Evolutionary conservation across 2,113 vertebrate species (phyloP).

Genomic region (Thunnus maccoyii): DNA sequence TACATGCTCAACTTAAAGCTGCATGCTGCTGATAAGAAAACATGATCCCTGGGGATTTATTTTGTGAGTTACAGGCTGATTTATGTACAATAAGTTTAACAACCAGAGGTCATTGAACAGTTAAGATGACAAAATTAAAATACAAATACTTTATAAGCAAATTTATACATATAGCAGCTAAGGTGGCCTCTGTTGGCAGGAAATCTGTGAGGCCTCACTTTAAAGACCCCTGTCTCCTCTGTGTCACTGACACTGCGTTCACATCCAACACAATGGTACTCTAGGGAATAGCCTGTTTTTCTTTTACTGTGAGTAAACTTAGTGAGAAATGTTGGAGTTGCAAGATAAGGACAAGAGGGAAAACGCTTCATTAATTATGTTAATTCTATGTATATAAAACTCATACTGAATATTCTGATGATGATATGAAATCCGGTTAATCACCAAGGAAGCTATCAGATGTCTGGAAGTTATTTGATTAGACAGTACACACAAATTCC

Average conservation of each 20-base stretch:
- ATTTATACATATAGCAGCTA: background rate
- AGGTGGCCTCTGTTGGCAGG: background rate
- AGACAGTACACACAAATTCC: too few relatives aligned
- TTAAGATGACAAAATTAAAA: background rate
- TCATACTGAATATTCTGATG: too few relatives aligned
- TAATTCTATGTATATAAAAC: background rate
- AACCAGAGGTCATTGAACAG: background rate
- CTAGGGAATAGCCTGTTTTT: background rate
- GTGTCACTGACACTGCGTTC: constrained; percentile 42
- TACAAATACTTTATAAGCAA: background rate
- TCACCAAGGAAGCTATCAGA: background rate
- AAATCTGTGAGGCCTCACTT: background rate
- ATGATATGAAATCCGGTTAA: background rate
- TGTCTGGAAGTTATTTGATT: background rate
- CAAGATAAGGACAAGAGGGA: too few relatives aligned
- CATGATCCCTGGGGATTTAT: too few relatives aligned
- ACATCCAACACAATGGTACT: background rate
- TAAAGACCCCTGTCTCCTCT: background rate
- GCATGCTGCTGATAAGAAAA: background rate
- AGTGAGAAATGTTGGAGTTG: background rate
- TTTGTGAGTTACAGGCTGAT: too few relatives aligned
- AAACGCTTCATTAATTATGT: too few relatives aligned
- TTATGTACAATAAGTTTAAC: too few relatives aligned
- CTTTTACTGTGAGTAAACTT: background rate
- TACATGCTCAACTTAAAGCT: background rate